These are phyloP conservation scores for Eristalis intricaria DNA, from an alignment of 2,888 invertebrate species.

Conservation along the genomic window DNA sequence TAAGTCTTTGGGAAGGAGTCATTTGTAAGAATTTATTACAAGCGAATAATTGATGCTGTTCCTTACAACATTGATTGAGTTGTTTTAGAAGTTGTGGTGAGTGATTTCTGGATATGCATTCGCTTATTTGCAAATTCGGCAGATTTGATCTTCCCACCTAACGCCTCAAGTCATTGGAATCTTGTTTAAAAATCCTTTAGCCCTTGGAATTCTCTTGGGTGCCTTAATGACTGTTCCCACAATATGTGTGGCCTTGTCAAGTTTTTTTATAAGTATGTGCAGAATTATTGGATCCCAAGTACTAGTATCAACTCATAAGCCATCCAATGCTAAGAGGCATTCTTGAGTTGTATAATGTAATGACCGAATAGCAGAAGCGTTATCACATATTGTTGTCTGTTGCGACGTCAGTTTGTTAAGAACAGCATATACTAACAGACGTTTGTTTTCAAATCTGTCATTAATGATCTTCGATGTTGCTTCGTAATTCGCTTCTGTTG, in stretches of 20 bases:
- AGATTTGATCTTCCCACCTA: background rate
- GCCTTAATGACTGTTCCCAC: background rate
- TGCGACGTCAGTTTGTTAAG: background rate
- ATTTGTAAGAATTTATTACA: background rate
- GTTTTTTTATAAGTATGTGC: background rate
- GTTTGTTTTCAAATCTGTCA: background rate
- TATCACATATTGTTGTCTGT: background rate
- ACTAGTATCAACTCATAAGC: background rate
- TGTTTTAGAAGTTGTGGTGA: background rate
- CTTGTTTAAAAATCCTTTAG: background rate
- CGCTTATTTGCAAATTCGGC: background rate
- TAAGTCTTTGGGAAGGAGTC: background rate
- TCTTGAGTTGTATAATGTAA: background rate
- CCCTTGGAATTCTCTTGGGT: background rate
- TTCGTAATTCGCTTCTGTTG: background rate
- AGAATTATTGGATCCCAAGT: background rate
- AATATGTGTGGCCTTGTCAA: background rate
- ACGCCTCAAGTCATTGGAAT: background rate
- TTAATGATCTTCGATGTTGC: conserved; percentile 1
- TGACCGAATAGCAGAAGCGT: background rate
- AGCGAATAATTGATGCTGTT: background rate
- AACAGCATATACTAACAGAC: background rate
- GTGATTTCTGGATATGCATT: background rate
- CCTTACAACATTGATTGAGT: no score
- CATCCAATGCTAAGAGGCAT: background rate